phyloP scores from a whole-genome alignment of 2,797 vertebrate genomes.

The Lacerta bilineata region DNA sequence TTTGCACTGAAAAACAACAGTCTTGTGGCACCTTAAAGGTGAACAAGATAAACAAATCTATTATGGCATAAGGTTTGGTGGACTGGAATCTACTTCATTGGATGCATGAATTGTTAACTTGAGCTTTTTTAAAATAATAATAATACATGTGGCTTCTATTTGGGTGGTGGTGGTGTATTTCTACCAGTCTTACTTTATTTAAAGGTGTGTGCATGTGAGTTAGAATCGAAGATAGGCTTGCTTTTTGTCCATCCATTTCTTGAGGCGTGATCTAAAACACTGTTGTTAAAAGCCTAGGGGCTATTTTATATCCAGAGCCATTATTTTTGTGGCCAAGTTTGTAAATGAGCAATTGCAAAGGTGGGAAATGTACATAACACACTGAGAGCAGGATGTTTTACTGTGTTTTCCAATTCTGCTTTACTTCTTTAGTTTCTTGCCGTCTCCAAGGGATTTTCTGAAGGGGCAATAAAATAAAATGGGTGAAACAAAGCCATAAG shows the following conservation, averaged over 20 bases:
- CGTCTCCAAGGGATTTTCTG: slow-evolving; percentile 79
- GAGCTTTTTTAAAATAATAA: too few relatives aligned
- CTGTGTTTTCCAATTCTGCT: slow-evolving; percentile 81
- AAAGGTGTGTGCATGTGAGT: slow-evolving; percentile 29
- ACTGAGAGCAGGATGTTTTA: slow-evolving; percentile 69
- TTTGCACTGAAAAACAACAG: too few relatives aligned
- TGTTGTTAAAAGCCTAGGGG: slow-evolving; percentile 53
- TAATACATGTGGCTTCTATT: too few relatives aligned
- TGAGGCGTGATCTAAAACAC: slow-evolving; percentile 57
- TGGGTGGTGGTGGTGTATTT: too few relatives aligned
- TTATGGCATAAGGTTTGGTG: too few relatives aligned
- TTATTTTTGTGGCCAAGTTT: slow-evolving; percentile 65
- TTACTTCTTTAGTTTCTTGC: slow-evolving; percentile 74
- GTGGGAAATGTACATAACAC: slow-evolving; percentile 59
- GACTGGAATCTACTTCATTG: too few relatives aligned
- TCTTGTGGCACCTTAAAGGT: too few relatives aligned
- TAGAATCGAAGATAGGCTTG: slow-evolving; percentile 33
- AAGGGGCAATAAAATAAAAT: slow-evolving; percentile 86
- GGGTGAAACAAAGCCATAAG: slow-evolving; percentile 88
- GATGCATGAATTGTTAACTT: too few relatives aligned
- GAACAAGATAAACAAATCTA: too few relatives aligned
- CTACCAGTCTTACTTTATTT: background rate
- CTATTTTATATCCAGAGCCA: slow-evolving; percentile 51
- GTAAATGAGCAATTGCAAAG: slow-evolving; percentile 66
- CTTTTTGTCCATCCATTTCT: slow-evolving; percentile 23